Conservation (phyloP, 92 coral and sea anemone genomes). For the Parazoanthus atlanticus region DNA sequence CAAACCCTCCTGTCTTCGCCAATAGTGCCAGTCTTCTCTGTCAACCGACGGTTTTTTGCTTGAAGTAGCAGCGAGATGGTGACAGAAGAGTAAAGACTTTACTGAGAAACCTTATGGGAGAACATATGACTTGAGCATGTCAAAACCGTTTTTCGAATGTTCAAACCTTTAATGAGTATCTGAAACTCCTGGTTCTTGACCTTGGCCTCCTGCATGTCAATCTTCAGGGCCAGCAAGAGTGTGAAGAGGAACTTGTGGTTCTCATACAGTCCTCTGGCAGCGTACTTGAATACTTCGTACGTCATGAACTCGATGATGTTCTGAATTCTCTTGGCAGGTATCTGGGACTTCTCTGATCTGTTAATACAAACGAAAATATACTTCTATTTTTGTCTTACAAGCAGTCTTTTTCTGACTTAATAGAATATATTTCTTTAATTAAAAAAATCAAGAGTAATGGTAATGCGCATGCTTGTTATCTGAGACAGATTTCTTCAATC, state of each 20-base stretch:
- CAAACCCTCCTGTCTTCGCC: neutral
- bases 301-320: slow-evolving; percentile 91
- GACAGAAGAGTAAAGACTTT: neutral
- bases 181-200: slow-evolving; percentile 83
- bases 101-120: neutral
- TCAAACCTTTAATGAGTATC: slow-evolving; percentile 76
- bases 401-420: no score
- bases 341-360: slow-evolving; percentile 88
- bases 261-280: slow-evolving; percentile 90
- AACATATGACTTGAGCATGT: neutral
- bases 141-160: neutral
- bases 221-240: slow-evolving; percentile 83
- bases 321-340: slow-evolving; percentile 90
- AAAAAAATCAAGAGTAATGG: no score
- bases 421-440: no score
- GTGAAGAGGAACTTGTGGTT: slow-evolving; percentile 93
- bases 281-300: slow-evolving; percentile 89
- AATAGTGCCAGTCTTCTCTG: neutral
- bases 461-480: no score
- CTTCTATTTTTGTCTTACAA: no score
- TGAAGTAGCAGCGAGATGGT: neutral
- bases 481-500: no score
- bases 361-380: neutral
- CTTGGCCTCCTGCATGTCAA: slow-evolving; percentile 81
- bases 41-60: neutral